Evolutionary conservation across 1,140 invertebrate species (phyloP).

Genomic region (Macrobrachium rosenbergii): DNA sequence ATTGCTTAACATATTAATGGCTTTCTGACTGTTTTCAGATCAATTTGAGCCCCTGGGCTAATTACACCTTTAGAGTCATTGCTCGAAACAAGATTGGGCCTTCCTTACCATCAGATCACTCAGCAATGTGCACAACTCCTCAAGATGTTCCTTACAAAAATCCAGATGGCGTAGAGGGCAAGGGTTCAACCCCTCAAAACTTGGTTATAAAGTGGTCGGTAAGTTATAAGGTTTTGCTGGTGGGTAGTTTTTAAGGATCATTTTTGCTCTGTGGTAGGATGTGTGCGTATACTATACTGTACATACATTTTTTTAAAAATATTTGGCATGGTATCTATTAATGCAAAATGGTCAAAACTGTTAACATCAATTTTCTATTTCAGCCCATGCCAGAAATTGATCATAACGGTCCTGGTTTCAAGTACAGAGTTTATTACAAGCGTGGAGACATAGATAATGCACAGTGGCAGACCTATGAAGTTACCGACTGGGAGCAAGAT

Average conservation of each 20-base stretch:
- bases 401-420: slow-evolving; percentile 94
- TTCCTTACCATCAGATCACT: slow-evolving; percentile 86
- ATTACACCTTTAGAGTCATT: slow-evolving; percentile 96
- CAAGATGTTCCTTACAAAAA: slow-evolving; percentile 93
- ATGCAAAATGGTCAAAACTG: too few species aligned
- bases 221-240: slow-evolving; percentile 69
- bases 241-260: too few species aligned
- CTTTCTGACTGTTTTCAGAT: slow-evolving; percentile 70
- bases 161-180: slow-evolving; percentile 93
- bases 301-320: background rate
- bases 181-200: slow-evolving; percentile 89
- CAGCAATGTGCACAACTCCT: slow-evolving; percentile 86
- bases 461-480: slow-evolving; percentile 80
- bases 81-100: slow-evolving; percentile 94
- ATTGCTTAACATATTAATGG: background rate
- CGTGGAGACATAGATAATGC: slow-evolving; percentile 81
- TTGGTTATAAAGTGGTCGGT: slow-evolving; percentile 95
- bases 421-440: slow-evolving; percentile 91
- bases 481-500: slow-evolving; percentile 82
- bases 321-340: background rate
- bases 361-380: slow-evolving; percentile 62
- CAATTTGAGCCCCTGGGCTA: slow-evolving; percentile 90
- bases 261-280: background rate
- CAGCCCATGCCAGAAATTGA: slow-evolving; percentile 95
- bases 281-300: background rate